These are phyloP conservation scores for Dryobates pubescens DNA, from an alignment of 2,797 vertebrate genomes.

Conservation along the genomic window DNA sequence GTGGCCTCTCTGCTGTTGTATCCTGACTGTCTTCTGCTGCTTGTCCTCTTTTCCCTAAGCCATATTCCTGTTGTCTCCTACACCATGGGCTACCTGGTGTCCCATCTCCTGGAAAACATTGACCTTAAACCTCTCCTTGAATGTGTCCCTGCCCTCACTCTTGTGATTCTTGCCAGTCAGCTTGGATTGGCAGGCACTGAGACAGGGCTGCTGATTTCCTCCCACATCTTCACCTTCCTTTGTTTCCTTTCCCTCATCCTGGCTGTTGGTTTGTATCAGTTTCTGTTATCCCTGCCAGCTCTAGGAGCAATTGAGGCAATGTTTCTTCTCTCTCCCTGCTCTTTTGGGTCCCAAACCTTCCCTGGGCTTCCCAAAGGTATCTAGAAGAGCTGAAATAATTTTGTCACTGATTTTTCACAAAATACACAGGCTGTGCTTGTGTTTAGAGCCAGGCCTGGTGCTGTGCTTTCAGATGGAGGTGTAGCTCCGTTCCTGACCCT, in stretches of 20 bases:
- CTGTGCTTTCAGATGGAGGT: neutral
- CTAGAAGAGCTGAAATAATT: neutral
- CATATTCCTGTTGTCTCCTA: neutral
- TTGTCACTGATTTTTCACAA: neutral
- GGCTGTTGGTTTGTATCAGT: neutral
- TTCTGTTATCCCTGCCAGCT: constrained; percentile 3
- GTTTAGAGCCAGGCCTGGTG: neutral
- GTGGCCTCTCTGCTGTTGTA: constrained; percentile 7
- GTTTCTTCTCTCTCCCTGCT: neutral
- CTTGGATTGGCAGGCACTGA: neutral
- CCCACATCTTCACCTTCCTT: neutral
- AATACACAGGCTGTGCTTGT: neutral
- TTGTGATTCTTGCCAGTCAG: neutral
- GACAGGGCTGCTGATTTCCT: neutral
- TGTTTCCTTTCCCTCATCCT: neutral
- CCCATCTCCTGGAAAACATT: neutral
- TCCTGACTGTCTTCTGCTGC: neutral
- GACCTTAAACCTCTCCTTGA: neutral
- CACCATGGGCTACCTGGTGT: neutral
- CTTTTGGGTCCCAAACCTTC: neutral
- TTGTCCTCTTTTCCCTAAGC: constrained; percentile 22
- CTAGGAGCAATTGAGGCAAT: neutral
- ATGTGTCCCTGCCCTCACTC: neutral
- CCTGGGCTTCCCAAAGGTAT: neutral
- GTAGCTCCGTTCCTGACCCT: neutral